phyloP scores from a whole-genome alignment of 2,113 vertebrate species.

The Casuarius casuarius region DNA sequence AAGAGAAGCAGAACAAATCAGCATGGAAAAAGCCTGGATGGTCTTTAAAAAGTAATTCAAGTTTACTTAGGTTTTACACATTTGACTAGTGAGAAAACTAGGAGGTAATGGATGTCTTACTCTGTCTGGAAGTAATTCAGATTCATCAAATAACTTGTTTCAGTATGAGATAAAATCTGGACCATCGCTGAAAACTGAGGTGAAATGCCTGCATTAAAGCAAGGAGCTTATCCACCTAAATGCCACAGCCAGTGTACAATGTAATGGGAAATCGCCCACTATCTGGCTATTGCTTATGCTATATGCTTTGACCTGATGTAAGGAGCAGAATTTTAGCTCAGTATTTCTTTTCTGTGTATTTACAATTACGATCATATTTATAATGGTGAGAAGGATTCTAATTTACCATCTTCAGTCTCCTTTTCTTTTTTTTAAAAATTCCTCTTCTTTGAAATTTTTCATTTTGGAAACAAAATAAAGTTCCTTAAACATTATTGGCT shows the following conservation, averaged over 20 bases:
- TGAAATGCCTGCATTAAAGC: neutral
- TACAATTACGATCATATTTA: neutral
- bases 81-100: neutral
- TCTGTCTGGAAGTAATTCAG: neutral
- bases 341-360: neutral
- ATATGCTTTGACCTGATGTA: neutral
- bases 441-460: neutral
- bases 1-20: conserved; percentile 73
- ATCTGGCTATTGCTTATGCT: neutral
- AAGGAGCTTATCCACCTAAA: neutral
- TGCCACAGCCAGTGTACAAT: neutral
- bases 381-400: neutral
- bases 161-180: neutral
- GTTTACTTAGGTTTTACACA: conserved; percentile 54
- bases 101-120: neutral
- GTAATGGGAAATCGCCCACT: neutral
- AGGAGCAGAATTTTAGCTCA: neutral
- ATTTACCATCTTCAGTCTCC: neutral
- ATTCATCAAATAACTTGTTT: neutral
- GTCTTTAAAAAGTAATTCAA: conserved; percentile 48
- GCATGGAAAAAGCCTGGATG: neutral
- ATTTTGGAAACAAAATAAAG: neutral
- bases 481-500: accelerated
- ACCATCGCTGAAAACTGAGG: neutral
- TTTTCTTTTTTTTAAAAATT: accelerated